These are phyloP conservation scores for Tauraco erythrolophus DNA, from an alignment of 2,113 vertebrate species.

Conservation along the genomic window DNA sequence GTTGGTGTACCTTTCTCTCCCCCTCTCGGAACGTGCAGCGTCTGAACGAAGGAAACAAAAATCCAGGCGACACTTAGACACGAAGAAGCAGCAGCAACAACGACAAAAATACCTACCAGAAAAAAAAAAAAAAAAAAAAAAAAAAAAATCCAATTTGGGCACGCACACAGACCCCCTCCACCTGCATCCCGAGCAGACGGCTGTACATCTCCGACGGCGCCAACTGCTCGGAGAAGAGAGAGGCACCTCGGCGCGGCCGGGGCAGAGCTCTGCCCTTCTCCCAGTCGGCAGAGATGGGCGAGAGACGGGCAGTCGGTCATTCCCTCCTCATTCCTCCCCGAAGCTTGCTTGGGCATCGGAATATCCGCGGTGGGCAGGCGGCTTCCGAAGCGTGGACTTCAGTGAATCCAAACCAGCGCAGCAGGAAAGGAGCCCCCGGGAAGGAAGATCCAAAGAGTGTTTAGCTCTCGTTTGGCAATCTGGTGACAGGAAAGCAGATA, in stretches of 20 bases:
- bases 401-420: neutral
- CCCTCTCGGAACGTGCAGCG: slow-evolving; percentile 51
- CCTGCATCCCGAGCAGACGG: neutral
- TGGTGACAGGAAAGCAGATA: neutral
- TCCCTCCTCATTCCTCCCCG: neutral
- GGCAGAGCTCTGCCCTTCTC: slow-evolving; percentile 48
- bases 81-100: slow-evolving; percentile 34
- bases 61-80: slow-evolving; percentile 35
- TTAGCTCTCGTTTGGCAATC: neutral
- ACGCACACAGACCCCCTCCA: neutral
- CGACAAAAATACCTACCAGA: neutral
- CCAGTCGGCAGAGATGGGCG: slow-evolving; percentile 19
- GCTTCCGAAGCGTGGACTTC: neutral
- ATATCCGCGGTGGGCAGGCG: neutral
- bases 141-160: neutral
- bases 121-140: neutral
- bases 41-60: slow-evolving; percentile 40
- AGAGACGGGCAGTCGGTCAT: slow-evolving; percentile 4
- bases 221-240: slow-evolving; percentile 45
- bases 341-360: neutral
- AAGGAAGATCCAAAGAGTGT: neutral
- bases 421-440: neutral
- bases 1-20: slow-evolving; percentile 69
- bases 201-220: neutral
- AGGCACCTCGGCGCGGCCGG: neutral